Evolutionary conservation across 2,888 invertebrate genomes (phyloP), one percentile per base, ranked within the genome.

Genomic region (Oxyteleia sp.): DNA sequence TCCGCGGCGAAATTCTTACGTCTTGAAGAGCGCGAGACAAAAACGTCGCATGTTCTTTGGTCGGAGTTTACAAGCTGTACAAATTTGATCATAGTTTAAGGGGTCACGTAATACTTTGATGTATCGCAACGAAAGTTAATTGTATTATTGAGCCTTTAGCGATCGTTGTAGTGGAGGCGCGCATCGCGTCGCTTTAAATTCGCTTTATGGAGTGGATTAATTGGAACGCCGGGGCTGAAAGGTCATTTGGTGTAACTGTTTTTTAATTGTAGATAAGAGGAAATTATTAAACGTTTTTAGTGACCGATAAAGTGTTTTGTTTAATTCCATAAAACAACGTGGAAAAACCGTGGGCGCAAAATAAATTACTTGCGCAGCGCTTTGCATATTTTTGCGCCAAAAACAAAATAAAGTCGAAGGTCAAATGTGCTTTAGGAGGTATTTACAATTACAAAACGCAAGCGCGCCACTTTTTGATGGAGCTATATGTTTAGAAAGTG

Each of bases 1-100:
- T 15, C 0, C 20, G 1, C 47, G 8, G 38, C 23, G 66, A 51
- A 35, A 51, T 16, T 18, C 18, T 51, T 49, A 51, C 26, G 11
- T 23, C 43, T 18, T 32, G 26, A 47, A 61, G 29, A 35, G 38
- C 26, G 15, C 11, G 11, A 29, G 18, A 69, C 51, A 66, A 61
- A 68, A 41, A n/a, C 43, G n/a, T n/a, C n/a, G 16, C 51, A 61
- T 59, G 51, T 68, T 66, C 66, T 26, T 49, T 49, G 11, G 10
- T 18, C 18, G 15, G 41, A 61, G 29, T 59, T 68, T 68, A 59
- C 32, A 61, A 43, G 68, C 64, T 61, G 41, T 51, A 18, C 35
- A 57, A 68, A 51, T 78, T 78, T 59, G 20, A 78, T 51, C 61
- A 53, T 53, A 78, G 23, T 76, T 59, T 76, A 61, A 68, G 16